A percentile compares a stretch with the other conserved stretches of the same genome.
phyloP scores from a whole-genome alignment of 2,797 vertebrate species.

The Bradypodion pumilum region DNA sequence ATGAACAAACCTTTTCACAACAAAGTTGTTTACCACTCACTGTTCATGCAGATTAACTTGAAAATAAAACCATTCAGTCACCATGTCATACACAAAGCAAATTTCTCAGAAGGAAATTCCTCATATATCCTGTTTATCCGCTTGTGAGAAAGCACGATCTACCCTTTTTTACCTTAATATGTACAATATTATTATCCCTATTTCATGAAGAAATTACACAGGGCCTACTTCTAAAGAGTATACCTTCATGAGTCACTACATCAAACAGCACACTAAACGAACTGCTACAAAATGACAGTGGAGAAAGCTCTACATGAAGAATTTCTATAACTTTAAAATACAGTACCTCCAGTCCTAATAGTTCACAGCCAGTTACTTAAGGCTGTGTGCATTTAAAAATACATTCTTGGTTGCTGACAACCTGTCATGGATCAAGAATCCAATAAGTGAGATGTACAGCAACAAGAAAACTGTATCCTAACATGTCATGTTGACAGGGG shows the following conservation, averaged over 20 bases:
- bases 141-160: slow-evolving; percentile 3
- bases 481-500: background rate
- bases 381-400: background rate
- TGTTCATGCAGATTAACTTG: background rate
- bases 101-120: slow-evolving; percentile 22
- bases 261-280: background rate
- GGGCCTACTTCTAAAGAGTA: background rate
- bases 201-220: background rate
- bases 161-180: background rate
- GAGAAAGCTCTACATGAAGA: background rate
- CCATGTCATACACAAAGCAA: background rate
- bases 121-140: background rate
- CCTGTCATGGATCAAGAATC: background rate
- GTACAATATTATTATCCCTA: slow-evolving; percentile 2
- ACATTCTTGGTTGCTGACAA: background rate
- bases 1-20: slow-evolving; percentile 1
- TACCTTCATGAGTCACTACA: background rate
- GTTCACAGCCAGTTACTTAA: background rate
- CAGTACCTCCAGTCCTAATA: background rate
- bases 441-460: background rate
- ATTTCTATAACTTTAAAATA: background rate
- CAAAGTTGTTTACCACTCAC: background rate
- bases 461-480: background rate
- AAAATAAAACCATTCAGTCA: background rate
- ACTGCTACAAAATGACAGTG: background rate